These are phyloP conservation scores for Discoglossus pictus DNA, from an alignment of 2,797 vertebrate genomes.

Conservation along the genomic window DNA sequence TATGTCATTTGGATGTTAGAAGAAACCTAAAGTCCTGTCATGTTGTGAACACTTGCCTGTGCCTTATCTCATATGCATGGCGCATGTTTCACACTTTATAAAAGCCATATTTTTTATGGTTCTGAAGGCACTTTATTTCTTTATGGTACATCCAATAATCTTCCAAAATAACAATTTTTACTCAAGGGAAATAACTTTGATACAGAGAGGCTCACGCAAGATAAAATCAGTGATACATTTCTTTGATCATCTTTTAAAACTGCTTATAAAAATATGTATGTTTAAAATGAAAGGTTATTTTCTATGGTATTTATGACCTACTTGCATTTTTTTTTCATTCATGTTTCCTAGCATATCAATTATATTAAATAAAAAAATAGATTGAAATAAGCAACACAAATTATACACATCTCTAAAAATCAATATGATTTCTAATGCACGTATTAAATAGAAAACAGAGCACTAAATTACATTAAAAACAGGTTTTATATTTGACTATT, in stretches of 20 bases:
- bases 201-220: neutral
- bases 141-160: constrained; percentile 6
- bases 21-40: constrained; percentile 6
- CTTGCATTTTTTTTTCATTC: too few relatives aligned
- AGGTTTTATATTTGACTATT: constrained; percentile 43
- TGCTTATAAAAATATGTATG: neutral
- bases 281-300: neutral
- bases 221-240: too few relatives aligned
- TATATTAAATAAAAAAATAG: too few relatives aligned
- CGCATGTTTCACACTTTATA: constrained; percentile 34
- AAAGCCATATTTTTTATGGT: constrained; percentile 21
- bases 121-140: constrained; percentile 21
- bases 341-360: too few relatives aligned
- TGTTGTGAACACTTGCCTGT: constrained; percentile 13
- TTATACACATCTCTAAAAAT: constrained; percentile 19
- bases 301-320: neutral
- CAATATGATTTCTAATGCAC: constrained; percentile 37
- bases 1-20: too few relatives aligned
- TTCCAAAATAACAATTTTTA: constrained; percentile 13
- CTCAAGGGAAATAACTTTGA: constrained; percentile 38
- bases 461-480: constrained; percentile 29
- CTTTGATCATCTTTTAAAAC: too few relatives aligned
- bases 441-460: constrained; percentile 30
- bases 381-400: neutral
- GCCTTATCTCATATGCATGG: constrained; percentile 11